Base-by-base conservation (phyloP, 2,113 vertebrate genomes). In the Felis chaus region DNA sequence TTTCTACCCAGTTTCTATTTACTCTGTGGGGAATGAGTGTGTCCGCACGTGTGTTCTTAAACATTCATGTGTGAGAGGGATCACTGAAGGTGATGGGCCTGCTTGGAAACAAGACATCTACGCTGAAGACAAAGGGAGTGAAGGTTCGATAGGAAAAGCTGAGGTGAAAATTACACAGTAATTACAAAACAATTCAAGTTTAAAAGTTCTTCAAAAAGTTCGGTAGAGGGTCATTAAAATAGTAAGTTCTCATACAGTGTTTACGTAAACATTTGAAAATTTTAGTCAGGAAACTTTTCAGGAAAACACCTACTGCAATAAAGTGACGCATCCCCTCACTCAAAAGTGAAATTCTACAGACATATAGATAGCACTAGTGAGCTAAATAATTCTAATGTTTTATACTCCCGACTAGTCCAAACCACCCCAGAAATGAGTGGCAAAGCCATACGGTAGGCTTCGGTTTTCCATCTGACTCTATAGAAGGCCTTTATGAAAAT, bases 121-220 rank as follows among this genome's bases (percentile, higher is more conserved):
- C 39, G 21, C 48, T 89, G 71, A 89, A 69, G 86, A 74, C 1
- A 92, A 39, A 95, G 33, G 45, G 8, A 92, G 16, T 57, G n/a
- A 87, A 88, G 48, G 82, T 66, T 27, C 93, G 71, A 74, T 2
- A 92, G 71, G 55, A 61, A 85, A 89, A 48, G 16, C 27, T 50
- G 16, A 33, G 63, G n/a, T 85, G 12, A 92, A 93, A 95, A 86
- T 82, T 13, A 69, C 19, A 91, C 11, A 94, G 41, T 76, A 81
- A 61, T 87, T 92, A 95, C n/a, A 78, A 85, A 92, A 33, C 61
- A 78, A 96, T 83, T 91, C 55, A 90, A 85, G 41, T 65, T 87
- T 80, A 76, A 93, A 96, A 71, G 18, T 91, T 93, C 55, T 94
- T 90, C 36, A 85, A 66, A 80, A 96, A 88, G 57, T 71, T 50